Evolutionary conservation across 2,888 invertebrate species (phyloP), one percentile per base, ranked within the genome.

Genomic region (Eupithecia subumbrata): DNA sequence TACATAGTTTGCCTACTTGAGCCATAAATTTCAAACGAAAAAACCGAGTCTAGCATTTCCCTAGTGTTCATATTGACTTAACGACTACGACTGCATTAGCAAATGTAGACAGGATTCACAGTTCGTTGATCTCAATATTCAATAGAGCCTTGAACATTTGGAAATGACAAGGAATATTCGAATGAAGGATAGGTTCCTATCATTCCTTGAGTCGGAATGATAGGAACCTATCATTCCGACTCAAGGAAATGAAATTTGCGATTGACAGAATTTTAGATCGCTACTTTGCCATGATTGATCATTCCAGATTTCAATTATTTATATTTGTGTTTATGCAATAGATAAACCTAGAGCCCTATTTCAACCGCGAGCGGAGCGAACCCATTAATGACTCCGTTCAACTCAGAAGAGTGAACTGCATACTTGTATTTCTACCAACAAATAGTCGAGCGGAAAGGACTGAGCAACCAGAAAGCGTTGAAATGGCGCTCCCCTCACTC

Each of bases 91-190:
- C 63, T 22, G 56, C 56, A 9, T 63, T 30, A 30, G 63, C 2
- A 63, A 63, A 63, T 63, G 25, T 34, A 64, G 30, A 34, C 64
- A 64, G 64, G 64, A 64, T 34, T 64, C 30, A 64, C 7, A 34
- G 64, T 64, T 64, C 30, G 34, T 64, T 64, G 34, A 34, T 30
- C 34, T 64, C 34, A 34, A 56, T 22, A 56, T 56, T 22, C 56
- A 12, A 56, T 22, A 56, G 52, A 52, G n/a, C 52, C 12, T 56
- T 22, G 12, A 22, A 52, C 52, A 52, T n/a, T 52, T 52, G 52
- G n/a, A 11, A 11, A 48, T 48, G 18, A 48, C 48, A 48, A 52
- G 9, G 11, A 52, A 52, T 52, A n/a, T 52, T 52, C 8, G n/a
- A n/a, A 45, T 16, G 48, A n/a, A n/a, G n/a, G n/a, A n/a, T n/a